Conservation (phyloP, 2,888 invertebrate species). For the Synanthedon myopaeformis region DNA sequence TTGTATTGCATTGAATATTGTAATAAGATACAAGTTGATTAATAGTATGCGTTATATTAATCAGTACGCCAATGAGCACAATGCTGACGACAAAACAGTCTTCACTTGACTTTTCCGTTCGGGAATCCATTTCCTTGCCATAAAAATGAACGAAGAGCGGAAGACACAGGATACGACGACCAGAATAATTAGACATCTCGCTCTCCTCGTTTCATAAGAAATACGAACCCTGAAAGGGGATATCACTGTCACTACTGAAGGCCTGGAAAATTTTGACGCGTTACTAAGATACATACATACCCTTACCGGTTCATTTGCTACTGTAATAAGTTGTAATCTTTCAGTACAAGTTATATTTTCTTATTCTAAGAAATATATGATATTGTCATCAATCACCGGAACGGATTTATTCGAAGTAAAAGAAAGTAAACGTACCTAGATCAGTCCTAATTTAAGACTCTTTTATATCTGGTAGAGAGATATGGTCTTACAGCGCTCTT, state of each 20-base stretch:
- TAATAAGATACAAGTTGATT: too few species aligned
- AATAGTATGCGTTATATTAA: too few species aligned
- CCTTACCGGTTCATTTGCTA: constrained; percentile 46
- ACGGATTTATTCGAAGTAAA: too few species aligned
- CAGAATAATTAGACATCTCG: constrained; percentile 21
- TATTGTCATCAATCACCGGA: constrained; percentile 3
- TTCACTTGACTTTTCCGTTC: constrained; percentile 38
- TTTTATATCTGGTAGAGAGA: too few species aligned
- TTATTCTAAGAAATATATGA: constrained; percentile 33
- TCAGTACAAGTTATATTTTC: constrained; percentile 34
- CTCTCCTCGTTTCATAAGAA: constrained; percentile 10
- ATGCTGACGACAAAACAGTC: constrained; percentile 21
- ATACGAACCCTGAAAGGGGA: constrained; percentile 8
- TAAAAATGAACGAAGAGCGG: constrained; percentile 33
- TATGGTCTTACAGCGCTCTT: too few species aligned
- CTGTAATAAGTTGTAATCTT: constrained; percentile 46
- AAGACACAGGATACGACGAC: constrained; percentile 28
- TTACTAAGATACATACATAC: constrained; percentile 28
- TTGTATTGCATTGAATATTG: too few species aligned
- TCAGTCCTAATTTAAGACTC: too few species aligned
- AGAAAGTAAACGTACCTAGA: too few species aligned
- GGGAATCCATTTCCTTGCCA: constrained; percentile 48
- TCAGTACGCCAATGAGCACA: constrained; percentile 19
- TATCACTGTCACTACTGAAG: constrained; percentile 12
- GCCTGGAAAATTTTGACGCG: constrained; percentile 22